phyloP scores from a whole-genome alignment of 2,113 vertebrate species.

The Coptodon rendalli region DNA sequence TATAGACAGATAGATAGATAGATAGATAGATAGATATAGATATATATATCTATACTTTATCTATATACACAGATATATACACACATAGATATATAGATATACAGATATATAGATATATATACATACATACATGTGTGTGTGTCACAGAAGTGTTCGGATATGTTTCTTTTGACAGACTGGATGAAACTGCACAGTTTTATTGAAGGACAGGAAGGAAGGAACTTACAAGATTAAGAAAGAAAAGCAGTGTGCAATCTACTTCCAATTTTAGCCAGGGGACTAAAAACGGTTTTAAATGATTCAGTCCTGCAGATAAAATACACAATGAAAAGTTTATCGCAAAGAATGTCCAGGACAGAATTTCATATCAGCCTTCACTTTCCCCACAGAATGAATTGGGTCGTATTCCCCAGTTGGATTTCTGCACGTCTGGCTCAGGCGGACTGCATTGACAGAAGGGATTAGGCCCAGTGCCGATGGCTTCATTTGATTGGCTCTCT shows the following conservation, averaged over 20 bases:
- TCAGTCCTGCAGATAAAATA: slow-evolving; percentile 5
- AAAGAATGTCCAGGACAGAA: not conserved
- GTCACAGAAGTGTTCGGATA: not conserved
- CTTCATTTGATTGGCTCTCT: slow-evolving; percentile 30
- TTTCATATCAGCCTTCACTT: slow-evolving; percentile 6
- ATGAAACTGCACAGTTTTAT: not conserved
- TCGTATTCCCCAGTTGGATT: slow-evolving; percentile 2
- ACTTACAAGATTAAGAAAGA: not conserved
- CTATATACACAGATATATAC: no score
- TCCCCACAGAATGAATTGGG: not conserved
- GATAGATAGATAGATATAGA: no score
- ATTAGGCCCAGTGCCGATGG: slow-evolving; percentile 31
- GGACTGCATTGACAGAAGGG: not conserved
- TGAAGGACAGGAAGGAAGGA: not conserved
- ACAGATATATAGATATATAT: no score
- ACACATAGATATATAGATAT: not conserved
- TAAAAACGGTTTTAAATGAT: not conserved
- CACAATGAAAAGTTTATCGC: slow-evolving; percentile 25
- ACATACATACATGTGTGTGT: not conserved
- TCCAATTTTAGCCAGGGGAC: not conserved
- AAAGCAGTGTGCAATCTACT: not conserved
- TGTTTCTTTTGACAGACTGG: not conserved
- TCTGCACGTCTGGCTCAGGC: not conserved
- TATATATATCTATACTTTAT: no score
- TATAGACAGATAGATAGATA: no score